Conservation (phyloP, 2,113 vertebrate genomes). For the Bubo blakistoni region DNA sequence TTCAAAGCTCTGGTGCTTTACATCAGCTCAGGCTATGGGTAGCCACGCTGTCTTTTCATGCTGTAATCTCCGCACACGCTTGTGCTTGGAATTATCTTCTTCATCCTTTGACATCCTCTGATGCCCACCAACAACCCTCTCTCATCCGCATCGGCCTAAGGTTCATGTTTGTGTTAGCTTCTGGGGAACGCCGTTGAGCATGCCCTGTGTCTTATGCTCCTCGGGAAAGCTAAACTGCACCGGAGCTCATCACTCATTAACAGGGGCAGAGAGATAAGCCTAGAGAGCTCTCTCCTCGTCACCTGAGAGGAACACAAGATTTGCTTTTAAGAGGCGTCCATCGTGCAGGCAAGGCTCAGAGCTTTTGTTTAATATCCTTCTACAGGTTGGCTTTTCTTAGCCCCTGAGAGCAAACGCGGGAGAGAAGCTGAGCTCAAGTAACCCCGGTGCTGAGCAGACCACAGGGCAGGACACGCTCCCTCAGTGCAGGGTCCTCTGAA, state of each 20-base stretch:
- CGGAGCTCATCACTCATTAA: neutral
- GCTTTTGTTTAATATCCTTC: neutral
- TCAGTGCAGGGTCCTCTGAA: neutral
- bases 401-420: neutral
- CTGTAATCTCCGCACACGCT: neutral
- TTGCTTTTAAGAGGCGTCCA: neutral
- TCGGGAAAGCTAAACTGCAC: rapidly evolving
- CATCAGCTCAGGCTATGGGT: neutral
- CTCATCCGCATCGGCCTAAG: rapidly evolving
- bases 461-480: rapidly evolving
- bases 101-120: neutral
- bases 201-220: neutral
- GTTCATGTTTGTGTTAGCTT: rapidly evolving
- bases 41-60: neutral
- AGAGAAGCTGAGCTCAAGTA: neutral
- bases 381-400: neutral
- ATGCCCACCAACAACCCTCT: neutral
- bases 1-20: neutral
- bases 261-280: rapidly evolving
- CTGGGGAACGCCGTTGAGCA: neutral
- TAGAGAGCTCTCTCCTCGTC: neutral
- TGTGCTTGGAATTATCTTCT: neutral
- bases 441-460: neutral
- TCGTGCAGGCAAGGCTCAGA: neutral
- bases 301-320: neutral